Percentiles rank a stretch among this genome's conserved stretches.
Conservation (phyloP, 1,140 invertebrate genomes). For the Lucilia cuprina region DNA sequence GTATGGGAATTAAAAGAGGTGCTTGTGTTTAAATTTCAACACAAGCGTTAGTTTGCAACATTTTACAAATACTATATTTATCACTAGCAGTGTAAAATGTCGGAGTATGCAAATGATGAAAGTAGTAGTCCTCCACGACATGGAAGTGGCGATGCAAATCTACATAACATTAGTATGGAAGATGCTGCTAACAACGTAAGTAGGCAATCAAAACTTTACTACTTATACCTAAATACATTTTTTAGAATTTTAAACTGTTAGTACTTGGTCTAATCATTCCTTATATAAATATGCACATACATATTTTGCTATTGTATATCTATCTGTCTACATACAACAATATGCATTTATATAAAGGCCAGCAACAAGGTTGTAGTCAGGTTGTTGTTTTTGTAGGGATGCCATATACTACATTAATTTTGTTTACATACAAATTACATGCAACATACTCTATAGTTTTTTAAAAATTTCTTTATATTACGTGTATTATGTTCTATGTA, state of each 20-base stretch:
- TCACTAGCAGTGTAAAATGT: constrained; percentile 1
- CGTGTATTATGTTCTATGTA: too few relatives aligned
- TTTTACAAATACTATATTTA: neutral
- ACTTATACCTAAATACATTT: too few relatives aligned
- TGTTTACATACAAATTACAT: neutral
- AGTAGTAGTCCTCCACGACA: constrained; percentile 11
- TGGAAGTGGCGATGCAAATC: neutral
- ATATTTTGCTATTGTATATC: neutral
- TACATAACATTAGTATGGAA: neutral
- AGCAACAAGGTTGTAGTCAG: constrained; percentile 6
- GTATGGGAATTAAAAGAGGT: constrained; percentile 31
- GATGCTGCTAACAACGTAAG: constrained; percentile 25
- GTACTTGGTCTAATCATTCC: too few relatives aligned
- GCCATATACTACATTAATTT: neutral
- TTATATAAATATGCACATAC: too few relatives aligned
- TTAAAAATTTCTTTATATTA: too few relatives aligned
- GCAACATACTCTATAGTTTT: neutral
- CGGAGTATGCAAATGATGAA: neutral
- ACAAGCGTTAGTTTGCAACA: constrained; percentile 12
- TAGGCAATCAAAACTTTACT: neutral
- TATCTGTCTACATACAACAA: neutral
- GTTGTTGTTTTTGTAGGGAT: constrained; percentile 10
- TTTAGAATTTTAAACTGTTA: too few relatives aligned
- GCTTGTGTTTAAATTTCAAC: constrained; percentile 29
- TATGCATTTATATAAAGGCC: neutral